Percentiles rank a stretch among this genome's conserved stretches.
These are phyloP conservation scores for Callosobruchus maculatus DNA, from an alignment of 2,888 invertebrate genomes.

Conservation along the genomic window DNA sequence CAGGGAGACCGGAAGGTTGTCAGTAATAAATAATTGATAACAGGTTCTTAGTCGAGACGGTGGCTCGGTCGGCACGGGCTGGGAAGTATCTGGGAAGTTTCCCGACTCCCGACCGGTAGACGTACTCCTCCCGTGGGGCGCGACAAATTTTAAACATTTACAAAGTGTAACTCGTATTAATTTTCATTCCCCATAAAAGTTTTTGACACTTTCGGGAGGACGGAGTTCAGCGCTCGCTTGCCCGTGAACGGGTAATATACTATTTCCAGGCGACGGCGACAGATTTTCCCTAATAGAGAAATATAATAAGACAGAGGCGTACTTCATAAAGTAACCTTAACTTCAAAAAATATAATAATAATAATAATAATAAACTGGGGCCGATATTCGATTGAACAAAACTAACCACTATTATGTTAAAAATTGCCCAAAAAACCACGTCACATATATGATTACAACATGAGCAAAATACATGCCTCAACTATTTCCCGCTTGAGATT, in stretches of 20 bases:
- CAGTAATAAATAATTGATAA: background rate
- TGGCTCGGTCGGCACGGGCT: background rate
- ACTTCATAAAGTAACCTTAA: too few species aligned
- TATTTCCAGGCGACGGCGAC: background rate
- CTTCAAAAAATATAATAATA: too few species aligned
- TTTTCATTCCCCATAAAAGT: conserved; percentile 35
- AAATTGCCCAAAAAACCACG: too few species aligned
- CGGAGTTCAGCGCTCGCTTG: background rate
- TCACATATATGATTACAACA: too few species aligned
- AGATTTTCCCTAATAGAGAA: background rate
- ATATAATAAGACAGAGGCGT: background rate
- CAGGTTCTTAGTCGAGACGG: background rate
- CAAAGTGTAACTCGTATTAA: conserved; percentile 35
- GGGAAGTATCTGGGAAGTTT: background rate
- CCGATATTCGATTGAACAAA: too few species aligned
- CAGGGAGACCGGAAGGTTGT: background rate
- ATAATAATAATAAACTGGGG: too few species aligned
- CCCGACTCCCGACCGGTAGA: too few species aligned
- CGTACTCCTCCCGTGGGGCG: conserved; percentile 1
- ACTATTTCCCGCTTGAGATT: too few species aligned
- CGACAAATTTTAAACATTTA: conserved; percentile 21
- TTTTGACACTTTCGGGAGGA: conserved; percentile 28
- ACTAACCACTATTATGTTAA: too few species aligned
- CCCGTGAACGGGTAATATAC: background rate
- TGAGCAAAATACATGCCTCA: too few species aligned